A percentile compares a stretch with the other conserved stretches of the same genome.
These are phyloP conservation scores for Phyllotreta cruciferae DNA, from an alignment of 2,888 invertebrate species.

Conservation along the genomic window DNA sequence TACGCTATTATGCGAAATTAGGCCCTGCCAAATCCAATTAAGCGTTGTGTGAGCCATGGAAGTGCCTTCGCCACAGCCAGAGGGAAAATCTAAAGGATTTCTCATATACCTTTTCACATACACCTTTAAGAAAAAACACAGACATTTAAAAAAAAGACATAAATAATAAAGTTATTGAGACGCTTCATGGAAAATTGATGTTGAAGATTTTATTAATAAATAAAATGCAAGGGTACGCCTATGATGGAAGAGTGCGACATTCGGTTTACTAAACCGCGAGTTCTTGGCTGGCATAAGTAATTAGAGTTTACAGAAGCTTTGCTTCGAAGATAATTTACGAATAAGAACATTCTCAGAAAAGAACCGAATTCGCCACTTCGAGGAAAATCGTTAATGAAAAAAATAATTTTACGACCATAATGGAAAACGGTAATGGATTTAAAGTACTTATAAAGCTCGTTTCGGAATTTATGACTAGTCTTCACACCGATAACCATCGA, in stretches of 20 bases:
- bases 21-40: constrained; percentile 34
- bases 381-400: constrained; percentile 10
- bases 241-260: not conserved
- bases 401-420: not conserved
- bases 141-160: too few species aligned
- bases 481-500: constrained; percentile 5
- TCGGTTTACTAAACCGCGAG: constrained; percentile 4
- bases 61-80: not conserved
- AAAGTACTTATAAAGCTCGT: constrained; percentile 4
- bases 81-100: not conserved
- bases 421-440: constrained; percentile 12
- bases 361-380: not conserved
- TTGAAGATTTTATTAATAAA: too few species aligned
- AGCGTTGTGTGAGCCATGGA: constrained; percentile 14
- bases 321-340: constrained; percentile 4
- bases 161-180: too few species aligned
- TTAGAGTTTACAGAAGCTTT: constrained; percentile 16
- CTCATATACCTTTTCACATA: not conserved
- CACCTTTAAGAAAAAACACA: too few species aligned
- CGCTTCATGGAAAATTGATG: too few species aligned
- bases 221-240: too few species aligned
- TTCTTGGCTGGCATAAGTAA: not conserved
- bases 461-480: constrained; percentile 3
- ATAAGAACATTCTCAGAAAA: constrained; percentile 9
- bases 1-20: constrained; percentile 36